Evolutionary conservation across 2,113 vertebrate species (phyloP), one percentile per base, ranked within the genome.

Genomic region (Oxygymnocypris stewartii): DNA sequence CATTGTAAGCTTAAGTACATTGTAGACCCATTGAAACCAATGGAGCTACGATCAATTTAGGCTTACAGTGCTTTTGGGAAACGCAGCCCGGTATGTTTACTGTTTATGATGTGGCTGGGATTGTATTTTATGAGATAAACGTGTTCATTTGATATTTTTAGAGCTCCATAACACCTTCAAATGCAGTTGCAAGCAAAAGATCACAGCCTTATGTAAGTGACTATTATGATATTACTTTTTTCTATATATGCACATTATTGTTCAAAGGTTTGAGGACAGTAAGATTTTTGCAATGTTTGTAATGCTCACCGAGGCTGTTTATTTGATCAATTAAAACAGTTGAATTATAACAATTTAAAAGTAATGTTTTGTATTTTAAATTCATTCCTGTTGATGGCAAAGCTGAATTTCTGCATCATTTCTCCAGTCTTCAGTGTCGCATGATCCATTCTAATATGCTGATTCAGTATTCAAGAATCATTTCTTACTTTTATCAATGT

Each of bases 181-280:
- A 84, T 59, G 61, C 25, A 28, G 71, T 44, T 74, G 85, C 37
- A 79, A 61, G 63, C 44, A 85, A 82, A 79, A 81, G 31, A 49
- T 51, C 79, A 23, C 81, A 88, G 51, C 18, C 83, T 9, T 78
- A 78, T 88, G 91, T 91, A 87, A 89, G 91, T 89, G 49, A 40
- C 23, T 78, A 2, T 20, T 37, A 35, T 25, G 3, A 61, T 13
- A 12, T 8, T 28, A 25, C 65, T 28, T 42, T 57, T 63, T 51
- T 79, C 61, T 85, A 25, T 28, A 71, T 23, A 73, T 42, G 35
- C 9, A 73, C 37, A 73, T 0, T 12, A 23, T 23, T 23, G 37
- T 42, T 73, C 31, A 69, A 37, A 35, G 8, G 14, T 69, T 69
- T 11, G 31, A 35, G 16, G 9, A 40, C 18, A 37, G 16, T 69